Conservation (phyloP, 2,888 invertebrate species). For the Melangyna quadrimaculata region DNA sequence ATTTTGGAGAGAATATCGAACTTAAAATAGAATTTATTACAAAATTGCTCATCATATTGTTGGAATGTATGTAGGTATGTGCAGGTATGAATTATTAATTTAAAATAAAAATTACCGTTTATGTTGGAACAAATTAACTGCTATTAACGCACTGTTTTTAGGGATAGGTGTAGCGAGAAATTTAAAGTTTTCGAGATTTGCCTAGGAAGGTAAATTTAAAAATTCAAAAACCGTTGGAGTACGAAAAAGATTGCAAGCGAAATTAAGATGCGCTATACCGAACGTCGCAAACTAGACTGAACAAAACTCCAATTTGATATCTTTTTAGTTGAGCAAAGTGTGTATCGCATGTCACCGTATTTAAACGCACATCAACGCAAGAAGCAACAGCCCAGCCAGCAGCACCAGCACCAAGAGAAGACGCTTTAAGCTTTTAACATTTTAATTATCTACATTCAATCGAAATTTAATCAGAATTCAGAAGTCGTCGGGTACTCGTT, state of each 20-base stretch:
- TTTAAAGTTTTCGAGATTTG: neutral
- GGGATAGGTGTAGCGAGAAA: neutral
- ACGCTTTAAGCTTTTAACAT: conserved; percentile 30
- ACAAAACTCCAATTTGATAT: conserved; percentile 63
- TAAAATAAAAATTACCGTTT: too few species aligned
- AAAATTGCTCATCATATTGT: conserved; percentile 38
- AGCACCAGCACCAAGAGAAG: neutral
- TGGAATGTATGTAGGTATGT: neutral
- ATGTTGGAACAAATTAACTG: neutral
- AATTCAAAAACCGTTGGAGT: neutral
- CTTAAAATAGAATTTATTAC: conserved; percentile 68
- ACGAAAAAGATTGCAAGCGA: neutral
- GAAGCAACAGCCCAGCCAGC: too few species aligned
- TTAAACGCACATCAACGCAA: conserved; percentile 38
- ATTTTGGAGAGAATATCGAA: conserved; percentile 63
- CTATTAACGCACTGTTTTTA: neutral
- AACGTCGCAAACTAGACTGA: conserved; percentile 78
- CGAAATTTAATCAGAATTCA: neutral
- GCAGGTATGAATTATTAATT: too few species aligned
- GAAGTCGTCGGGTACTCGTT: neutral
- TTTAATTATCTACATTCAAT: neutral
- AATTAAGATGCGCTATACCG: conserved; percentile 72
- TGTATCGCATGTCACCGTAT: conserved; percentile 13
- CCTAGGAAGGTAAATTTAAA: neutral
- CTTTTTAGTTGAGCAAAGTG: conserved; percentile 6